Conservation (phyloP, 64 coral and sea anemone genomes). For the Anthopleura sola region DNA sequence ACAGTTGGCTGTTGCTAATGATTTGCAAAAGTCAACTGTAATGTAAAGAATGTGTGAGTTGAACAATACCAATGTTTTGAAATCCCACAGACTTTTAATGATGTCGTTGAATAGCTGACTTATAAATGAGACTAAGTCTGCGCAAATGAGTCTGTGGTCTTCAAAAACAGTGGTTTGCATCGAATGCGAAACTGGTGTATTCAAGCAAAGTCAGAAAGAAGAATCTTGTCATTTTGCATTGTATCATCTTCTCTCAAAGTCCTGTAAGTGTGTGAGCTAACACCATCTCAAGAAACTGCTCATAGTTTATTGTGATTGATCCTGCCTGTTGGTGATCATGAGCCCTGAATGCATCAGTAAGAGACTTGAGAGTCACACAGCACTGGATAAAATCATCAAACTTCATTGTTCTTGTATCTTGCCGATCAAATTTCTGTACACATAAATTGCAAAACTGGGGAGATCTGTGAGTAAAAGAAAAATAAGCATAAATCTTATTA, state of each 20-base stretch:
- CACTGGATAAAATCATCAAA: constrained; percentile 99
- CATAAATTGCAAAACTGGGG: constrained; percentile 79
- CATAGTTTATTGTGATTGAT: constrained; percentile 87
- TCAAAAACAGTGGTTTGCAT: no score
- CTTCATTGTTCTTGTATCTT: constrained; percentile 82
- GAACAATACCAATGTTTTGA: no score
- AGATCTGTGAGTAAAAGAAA: constrained; percentile 48
- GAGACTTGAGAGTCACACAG: constrained; percentile 97
- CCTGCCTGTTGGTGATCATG: constrained; percentile 83
- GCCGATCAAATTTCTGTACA: constrained; percentile 95
- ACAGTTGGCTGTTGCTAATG: no score
- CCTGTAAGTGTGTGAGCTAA: constrained; percentile 79
- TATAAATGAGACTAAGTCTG: no score
- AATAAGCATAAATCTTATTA: not conserved
- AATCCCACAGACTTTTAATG: no score
- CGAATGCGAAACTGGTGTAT: no score
- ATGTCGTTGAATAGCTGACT: no score
- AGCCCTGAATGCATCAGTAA: constrained; percentile 93
- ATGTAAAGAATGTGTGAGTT: no score
- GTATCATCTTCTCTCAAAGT: constrained; percentile 21
- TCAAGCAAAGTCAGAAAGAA: no score
- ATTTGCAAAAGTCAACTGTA: no score
- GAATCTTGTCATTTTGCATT: no score
- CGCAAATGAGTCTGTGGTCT: no score
- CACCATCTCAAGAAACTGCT: constrained; percentile 97